Conservation (phyloP, 2,113 vertebrate species). For the Psammodynastes pulverulentus region DNA sequence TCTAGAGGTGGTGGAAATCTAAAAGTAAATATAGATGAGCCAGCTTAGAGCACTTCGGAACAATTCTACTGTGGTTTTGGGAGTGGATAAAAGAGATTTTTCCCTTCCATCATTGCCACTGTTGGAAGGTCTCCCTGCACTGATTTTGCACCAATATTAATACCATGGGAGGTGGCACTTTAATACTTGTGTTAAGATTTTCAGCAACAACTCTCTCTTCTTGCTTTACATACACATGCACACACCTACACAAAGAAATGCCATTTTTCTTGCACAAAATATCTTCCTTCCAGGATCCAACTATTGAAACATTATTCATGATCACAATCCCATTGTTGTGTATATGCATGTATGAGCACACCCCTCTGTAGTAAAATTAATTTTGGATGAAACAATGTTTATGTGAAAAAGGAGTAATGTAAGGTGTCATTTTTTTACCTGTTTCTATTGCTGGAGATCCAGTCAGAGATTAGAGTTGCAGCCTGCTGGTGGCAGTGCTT, state of each 20-base stretch:
- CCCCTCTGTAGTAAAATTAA: background rate
- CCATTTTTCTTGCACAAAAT: background rate
- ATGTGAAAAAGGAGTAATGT: background rate
- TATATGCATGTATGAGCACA: background rate
- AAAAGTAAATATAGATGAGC: background rate
- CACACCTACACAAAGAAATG: background rate
- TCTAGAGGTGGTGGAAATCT: background rate
- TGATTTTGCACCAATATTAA: background rate
- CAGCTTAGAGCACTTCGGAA: background rate
- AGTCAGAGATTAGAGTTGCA: slow-evolving; percentile 89
- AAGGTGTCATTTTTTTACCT: slow-evolving; percentile 67
- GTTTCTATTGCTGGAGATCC: slow-evolving; percentile 98
- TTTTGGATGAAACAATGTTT: background rate
- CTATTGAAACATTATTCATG: no score
- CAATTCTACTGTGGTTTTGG: background rate
- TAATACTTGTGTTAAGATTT: background rate
- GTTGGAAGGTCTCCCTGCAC: background rate
- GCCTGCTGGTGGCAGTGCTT: slow-evolving; percentile 97
- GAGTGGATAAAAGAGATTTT: background rate
- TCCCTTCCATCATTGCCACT: background rate
- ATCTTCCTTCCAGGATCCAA: background rate
- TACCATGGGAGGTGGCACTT: background rate
- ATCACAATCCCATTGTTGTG: no score
- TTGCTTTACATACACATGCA: background rate
- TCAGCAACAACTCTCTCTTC: background rate